phyloP scores from a whole-genome alignment of 1,140 invertebrate species.

The Heterodera carotae region DNA sequence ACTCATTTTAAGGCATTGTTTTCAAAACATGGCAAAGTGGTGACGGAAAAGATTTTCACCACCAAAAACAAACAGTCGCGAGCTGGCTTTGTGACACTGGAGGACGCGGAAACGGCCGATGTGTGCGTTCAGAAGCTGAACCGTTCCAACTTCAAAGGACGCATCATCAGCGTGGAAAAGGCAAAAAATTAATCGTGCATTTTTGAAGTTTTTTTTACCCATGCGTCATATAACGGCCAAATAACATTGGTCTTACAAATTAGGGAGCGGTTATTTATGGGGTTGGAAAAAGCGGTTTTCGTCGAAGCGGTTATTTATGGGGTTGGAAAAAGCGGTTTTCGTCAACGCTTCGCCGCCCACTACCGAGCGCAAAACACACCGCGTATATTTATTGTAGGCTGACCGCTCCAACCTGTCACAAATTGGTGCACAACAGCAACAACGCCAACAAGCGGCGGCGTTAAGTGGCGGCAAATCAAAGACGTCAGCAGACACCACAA shows the following conservation, averaged over 20 bases:
- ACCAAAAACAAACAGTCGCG: slow-evolving; percentile 46
- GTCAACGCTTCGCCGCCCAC: too few species aligned
- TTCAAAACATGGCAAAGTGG: slow-evolving; percentile 40
- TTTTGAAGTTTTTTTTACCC: too few species aligned
- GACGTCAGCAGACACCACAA: background rate
- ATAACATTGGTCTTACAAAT: too few species aligned
- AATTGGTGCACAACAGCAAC: slow-evolving; percentile 11
- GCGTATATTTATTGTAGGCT: slow-evolving; percentile 12
- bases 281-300: too few species aligned
- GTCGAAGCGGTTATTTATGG: too few species aligned
- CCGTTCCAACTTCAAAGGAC: slow-evolving; percentile 52
- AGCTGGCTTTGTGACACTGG: slow-evolving; percentile 49
- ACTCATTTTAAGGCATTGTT: slow-evolving; percentile 47
- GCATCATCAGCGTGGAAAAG: slow-evolving; percentile 51
- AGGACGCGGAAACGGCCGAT: slow-evolving; percentile 32
- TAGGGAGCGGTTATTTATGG: too few species aligned
- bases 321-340: too few species aligned
- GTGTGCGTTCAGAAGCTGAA: slow-evolving; percentile 48
- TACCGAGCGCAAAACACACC: too few species aligned
- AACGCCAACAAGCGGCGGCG: background rate
- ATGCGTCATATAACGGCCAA: too few species aligned
- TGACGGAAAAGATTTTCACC: slow-evolving; percentile 52
- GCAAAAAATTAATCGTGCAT: slow-evolving; percentile 17
- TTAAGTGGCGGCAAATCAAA: background rate
- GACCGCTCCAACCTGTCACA: slow-evolving; percentile 28